phyloP scores from a whole-genome alignment of 2,888 invertebrate genomes.

The Plutella xylostella region DNA sequence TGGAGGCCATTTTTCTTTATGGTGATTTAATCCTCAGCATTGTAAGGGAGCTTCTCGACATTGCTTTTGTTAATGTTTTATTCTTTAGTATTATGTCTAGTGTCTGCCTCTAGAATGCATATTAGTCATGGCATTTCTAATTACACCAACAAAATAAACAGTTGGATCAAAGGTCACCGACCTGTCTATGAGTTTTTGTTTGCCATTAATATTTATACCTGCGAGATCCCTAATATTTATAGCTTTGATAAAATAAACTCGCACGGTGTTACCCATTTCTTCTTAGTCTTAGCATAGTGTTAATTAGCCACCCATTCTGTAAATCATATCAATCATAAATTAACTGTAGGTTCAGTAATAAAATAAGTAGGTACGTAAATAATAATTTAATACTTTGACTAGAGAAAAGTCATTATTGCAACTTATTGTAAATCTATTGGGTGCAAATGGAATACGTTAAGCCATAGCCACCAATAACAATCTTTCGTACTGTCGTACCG shows the following conservation, averaged over 20 bases:
- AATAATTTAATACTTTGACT: no score
- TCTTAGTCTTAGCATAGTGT: no score
- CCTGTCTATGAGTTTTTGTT: constrained; percentile 54
- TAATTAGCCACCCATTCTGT: no score
- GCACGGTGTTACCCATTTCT: no score
- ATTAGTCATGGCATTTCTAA: constrained; percentile 45
- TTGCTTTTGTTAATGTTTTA: constrained; percentile 27
- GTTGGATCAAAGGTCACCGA: constrained; percentile 57
- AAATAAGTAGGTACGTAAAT: no score
- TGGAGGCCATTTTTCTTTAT: constrained; percentile 16
- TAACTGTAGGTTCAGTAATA: no score
- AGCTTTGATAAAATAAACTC: no score
- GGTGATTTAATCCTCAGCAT: constrained; percentile 15
- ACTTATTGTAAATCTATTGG: no score
- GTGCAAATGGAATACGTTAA: no score
- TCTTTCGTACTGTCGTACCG: constrained; percentile 22
- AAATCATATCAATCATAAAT: no score
- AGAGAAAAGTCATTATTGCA: no score
- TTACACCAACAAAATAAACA: constrained; percentile 51
- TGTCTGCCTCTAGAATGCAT: constrained; percentile 26
- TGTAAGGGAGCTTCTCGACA: constrained; percentile 7
- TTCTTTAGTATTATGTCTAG: constrained; percentile 27
- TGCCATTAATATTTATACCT: constrained; percentile 63
- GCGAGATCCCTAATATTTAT: constrained; percentile 65
- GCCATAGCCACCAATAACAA: neutral